Percentiles rank a stretch among this genome's conserved stretches.
These are phyloP conservation scores for Dolomedes plantarius DNA, from an alignment of 2,888 invertebrate species.

Conservation along the genomic window DNA sequence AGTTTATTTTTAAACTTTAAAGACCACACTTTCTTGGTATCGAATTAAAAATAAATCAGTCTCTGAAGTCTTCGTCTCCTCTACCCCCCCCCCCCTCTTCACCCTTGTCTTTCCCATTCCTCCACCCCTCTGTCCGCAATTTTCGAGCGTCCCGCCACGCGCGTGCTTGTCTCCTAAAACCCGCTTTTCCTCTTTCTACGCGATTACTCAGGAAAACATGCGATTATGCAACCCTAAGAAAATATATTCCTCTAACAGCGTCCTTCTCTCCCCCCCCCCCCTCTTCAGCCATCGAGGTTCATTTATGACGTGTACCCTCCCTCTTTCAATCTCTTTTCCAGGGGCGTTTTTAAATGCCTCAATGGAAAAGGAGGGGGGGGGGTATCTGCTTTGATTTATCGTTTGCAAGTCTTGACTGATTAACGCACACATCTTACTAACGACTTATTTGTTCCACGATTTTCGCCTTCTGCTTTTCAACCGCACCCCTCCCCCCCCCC, in stretches of 20 bases:
- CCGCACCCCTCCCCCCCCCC: background rate
- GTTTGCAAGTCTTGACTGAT: constrained; percentile 61
- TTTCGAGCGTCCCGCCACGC: constrained; percentile 15
- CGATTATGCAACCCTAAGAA: constrained; percentile 62
- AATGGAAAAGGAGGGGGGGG: constrained; percentile 2
- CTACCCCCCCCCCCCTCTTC: too few relatives aligned
- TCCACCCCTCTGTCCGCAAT: background rate
- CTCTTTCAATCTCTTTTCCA: constrained; percentile 2
- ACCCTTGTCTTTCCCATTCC: too few relatives aligned
- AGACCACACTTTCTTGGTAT: too few relatives aligned
- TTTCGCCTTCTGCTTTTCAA: constrained; percentile 26
- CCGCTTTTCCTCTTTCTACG: background rate
- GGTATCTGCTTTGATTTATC: constrained; percentile 51
- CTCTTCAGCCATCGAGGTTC: constrained; percentile 39
- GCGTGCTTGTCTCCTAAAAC: constrained; percentile 27
- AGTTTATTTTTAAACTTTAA: too few relatives aligned
- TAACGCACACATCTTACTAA: constrained; percentile 62
- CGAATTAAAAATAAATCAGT: too few relatives aligned
- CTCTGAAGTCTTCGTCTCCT: too few relatives aligned
- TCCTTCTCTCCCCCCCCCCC: constrained; percentile 19
- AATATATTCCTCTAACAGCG: constrained; percentile 44
- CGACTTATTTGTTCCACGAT: constrained; percentile 63
- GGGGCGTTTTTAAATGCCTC: constrained; percentile 58
- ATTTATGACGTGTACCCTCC: constrained; percentile 22
- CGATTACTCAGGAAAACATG: constrained; percentile 31